Conservation (phyloP, 37 sponge, comb jelly and placozoan genomes). For the Geodia barretti region DNA sequence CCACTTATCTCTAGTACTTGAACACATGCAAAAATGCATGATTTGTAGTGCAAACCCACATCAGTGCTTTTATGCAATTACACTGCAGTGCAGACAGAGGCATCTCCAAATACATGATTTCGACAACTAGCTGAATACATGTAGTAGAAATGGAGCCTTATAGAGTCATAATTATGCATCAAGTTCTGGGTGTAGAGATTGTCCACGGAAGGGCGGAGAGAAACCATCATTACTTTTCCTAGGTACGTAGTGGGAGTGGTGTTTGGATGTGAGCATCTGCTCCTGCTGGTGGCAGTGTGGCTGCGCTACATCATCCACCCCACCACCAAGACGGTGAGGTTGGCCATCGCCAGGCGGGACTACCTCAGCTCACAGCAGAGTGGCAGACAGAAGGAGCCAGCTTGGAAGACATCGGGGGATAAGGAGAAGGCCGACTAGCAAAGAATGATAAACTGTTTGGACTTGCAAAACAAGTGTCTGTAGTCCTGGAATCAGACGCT, state of each 20-base stretch:
- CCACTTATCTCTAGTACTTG: neutral
- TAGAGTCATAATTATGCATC: no score
- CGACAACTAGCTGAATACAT: no score
- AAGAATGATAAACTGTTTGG: no score
- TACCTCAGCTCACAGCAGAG: constrained; percentile 34
- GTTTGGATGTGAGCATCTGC: constrained; percentile 63
- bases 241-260: constrained; percentile 67
- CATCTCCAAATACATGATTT: no score
- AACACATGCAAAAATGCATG: neutral
- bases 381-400: neutral
- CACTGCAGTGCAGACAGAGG: no score
- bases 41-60: neutral
- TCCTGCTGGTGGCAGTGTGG: constrained; percentile 59
- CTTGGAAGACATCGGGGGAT: neutral
- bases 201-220: no score
- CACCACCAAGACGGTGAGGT: constrained; percentile 52
- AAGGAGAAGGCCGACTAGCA: neutral
- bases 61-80: neutral
- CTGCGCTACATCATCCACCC: constrained; percentile 42
- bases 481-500: no score
- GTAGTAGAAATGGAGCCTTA: no score
- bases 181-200: no score
- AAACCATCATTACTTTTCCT: neutral
- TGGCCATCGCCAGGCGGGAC: constrained; percentile 41
- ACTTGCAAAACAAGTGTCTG: no score